Base-by-base conservation (phyloP, 2,113 vertebrate genomes). In the Burhinus bistriatus region DNA sequence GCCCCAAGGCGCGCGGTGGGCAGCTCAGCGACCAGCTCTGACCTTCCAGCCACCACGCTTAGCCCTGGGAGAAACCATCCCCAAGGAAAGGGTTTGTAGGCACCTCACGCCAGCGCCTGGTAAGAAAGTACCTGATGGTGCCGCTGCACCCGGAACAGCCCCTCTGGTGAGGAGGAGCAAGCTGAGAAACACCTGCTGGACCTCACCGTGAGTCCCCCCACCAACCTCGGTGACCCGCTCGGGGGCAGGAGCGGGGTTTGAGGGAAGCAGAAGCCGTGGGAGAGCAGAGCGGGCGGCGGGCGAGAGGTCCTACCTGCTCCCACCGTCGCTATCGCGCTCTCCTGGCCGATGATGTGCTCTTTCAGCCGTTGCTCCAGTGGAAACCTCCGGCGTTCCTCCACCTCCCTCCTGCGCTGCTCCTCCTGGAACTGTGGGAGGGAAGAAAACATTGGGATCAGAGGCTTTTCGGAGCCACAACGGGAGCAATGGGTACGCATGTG, bases 271-370 rank as follows among this genome's bases (percentile, higher is more conserved):
- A 18, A 7, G 40, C 4, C 1, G 5, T 29, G 38, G 25, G 20
- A 68, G 21, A 25, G 49, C 68, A 18, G 51, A 47, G 32, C 1
- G 1, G 15, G 52, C 2, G 23, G 49, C 49, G 12, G 49, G 49
- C 9, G 14, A 34, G 9, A 7, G 11, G 13, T 59, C 94, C 96
- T 97, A 99, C 99, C 99, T 89, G 99, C 99, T 65, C 99, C 99
- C 42, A 99, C 99, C 0, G 98, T 99, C 65, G 98, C 98, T 42
- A 99, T 99, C 95, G 99, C 99, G 15, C 98, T 98, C 97, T 99
- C 99, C 96, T 99, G 99, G 42, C 99, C 99, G 9, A 99, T 99
- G 97, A 99, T 99, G 88, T 99, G 98, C 89, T 99, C 99, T 96
- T 98, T 99, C 83, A 99, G 98, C 71, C 99, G 98, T 95, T 98